Base-by-base conservation (phyloP, 2,113 vertebrate species). In the Pyrgilauda ruficollis region DNA sequence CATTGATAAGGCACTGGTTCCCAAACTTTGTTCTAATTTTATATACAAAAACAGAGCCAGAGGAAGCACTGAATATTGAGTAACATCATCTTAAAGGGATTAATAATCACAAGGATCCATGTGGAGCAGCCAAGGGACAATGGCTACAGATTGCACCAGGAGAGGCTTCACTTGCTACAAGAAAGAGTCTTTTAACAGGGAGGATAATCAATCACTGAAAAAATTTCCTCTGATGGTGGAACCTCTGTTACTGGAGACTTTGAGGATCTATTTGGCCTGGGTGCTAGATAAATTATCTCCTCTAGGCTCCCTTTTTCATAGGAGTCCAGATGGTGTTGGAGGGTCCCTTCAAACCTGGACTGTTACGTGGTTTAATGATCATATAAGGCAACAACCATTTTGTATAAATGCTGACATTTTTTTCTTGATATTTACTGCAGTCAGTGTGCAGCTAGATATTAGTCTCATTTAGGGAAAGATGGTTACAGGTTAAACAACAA, bases 41-140 rank as follows among this genome's bases (percentile, higher is more conserved):
- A 31, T 19, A 2, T 69, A 10, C 23, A 61, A 61, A 89, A 72
- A 4, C 33, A 66, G 46, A 63, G 50, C 9, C 15, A 27, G 70
- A 58, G n/a, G 31, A 84, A 50, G 11, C 13, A 15, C 28, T 75
- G 47, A 53, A 24, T 52, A 20, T 31, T 74, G 39, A 39, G 2
- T 69, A 58, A 44, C 7, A 11, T 27, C 9, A 52, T 78, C 8
- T 22, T 73, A 15, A 52, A 56, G 5, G 9, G 7, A 41, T 41
- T 41, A 6, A 41, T 41, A 41, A 41, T 66, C 46, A 11, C 8
- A 16, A 13, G 35, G 22, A 68, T 4, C 13, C 21, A 19, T 1
- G 1, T 0, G 2, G 33, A 73, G 39, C 35, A 56, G 35, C 27
- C 26, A 31, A 52, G 27, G 30, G 33, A 15, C 31, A 52, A 0